Base-by-base conservation (phyloP, 35 echinoderm and acorn worm genomes). In the Lytechinus pictus region DNA sequence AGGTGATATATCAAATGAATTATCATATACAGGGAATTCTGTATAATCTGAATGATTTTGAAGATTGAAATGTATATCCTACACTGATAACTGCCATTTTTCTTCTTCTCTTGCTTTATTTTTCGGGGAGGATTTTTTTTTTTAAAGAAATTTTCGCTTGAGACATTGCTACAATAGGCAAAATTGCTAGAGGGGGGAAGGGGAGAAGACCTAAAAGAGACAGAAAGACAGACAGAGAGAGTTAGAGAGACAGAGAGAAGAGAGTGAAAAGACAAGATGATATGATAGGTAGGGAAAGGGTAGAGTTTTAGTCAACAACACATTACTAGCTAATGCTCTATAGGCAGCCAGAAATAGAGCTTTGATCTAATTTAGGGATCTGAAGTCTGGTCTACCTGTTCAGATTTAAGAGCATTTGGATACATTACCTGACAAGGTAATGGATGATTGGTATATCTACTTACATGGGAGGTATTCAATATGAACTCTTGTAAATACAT, bases 301-400 rank as follows among this genome's bases (percentile, higher is more conserved):
- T 14, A 24, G 66, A 71, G n/a, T n/a, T 79, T 24, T 24, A 24
- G 66, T 79, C 19, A 79, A 79, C 66, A 79, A 79, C 66, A 79
- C 21, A 79, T 79, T 79, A 79, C n/a, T 7, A 79, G n/a, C 12
- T 79, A 79, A 79, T 79, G 66, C 66, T 79, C 3, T 79, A 79
- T 79, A 16, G 66, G 16, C n/a, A 24, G 16, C 66, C 66, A 79
- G 19, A 79, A 24, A 79, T 79, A 79, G 66, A n/a, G 66, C 66
- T 79, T 79, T 79, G 66, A 79, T 79, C 66, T 79, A 79, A 79
- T 79, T 79, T 79, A n/a, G 66, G 66, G 66, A 79, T 79, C 3
- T 79, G 66, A 16, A 79, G 66, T 79, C 66, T 79, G 66, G 66
- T 79, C 66, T 79, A 79, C 66, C 66, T 79, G 66, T 6, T 79